Evolutionary conservation across 2,797 vertebrate genomes (phyloP).

Genomic region (Threskiornis aethiopicus): DNA sequence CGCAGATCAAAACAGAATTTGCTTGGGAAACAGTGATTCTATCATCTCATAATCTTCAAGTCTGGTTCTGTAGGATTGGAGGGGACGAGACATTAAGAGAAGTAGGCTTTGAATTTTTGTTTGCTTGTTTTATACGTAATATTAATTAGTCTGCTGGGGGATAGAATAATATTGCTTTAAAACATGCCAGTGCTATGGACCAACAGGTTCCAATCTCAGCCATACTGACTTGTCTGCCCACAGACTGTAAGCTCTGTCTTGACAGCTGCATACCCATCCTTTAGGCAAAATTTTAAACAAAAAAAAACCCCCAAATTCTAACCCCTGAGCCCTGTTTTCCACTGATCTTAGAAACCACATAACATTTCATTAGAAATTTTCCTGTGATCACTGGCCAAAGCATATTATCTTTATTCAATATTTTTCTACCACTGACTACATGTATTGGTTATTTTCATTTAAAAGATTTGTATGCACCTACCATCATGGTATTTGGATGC

Average conservation of each 20-base stretch:
- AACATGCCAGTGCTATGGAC: neutral
- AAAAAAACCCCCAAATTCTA: neutral
- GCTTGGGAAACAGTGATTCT: neutral
- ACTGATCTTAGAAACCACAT: neutral
- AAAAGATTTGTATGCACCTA: slow-evolving; percentile 2
- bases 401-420: neutral
- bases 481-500: neutral
- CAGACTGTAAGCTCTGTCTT: neutral
- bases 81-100: neutral
- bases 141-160: neutral
- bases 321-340: neutral
- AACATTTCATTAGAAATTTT: neutral
- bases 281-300: neutral
- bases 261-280: neutral
- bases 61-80: neutral
- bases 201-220: neutral
- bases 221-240: neutral
- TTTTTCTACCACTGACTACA: neutral
- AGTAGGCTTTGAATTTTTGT: neutral
- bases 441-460: neutral
- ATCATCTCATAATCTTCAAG: neutral
- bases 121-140: neutral
- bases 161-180: neutral
- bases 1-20: neutral
- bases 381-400: neutral